A percentile compares a stretch with the other conserved stretches of the same genome.
These are phyloP conservation scores for Caenorhabditis elegans DNA, from an alignment of 1,140 invertebrate genomes.

Conservation along the genomic window WBcel235 BX284606.5:11732001-11732500, in stretches of 20 bases:
- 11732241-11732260: not conserved
- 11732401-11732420: no score
- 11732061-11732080: not conserved
- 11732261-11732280: no score
- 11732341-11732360: no score
- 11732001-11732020: not conserved
- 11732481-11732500: no score
- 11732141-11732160: not conserved
- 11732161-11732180: not conserved
- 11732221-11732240: slow-evolving; percentile 39
- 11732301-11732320: no score
- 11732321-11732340: no score
- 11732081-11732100: not conserved
- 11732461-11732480: no score
- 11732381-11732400: no score
- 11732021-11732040: not conserved
- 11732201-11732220: slow-evolving; percentile 16
- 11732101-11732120: slow-evolving; percentile 14
- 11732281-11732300: no score
- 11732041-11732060: slow-evolving; percentile 20
- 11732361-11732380: no score
- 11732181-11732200: slow-evolving; percentile 32
- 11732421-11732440: no score
- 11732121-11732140: slow-evolving; percentile 17
- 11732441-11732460: no score